phyloP scores from a whole-genome alignment of 2,888 invertebrate genomes.

The Perdita meconis region DNA sequence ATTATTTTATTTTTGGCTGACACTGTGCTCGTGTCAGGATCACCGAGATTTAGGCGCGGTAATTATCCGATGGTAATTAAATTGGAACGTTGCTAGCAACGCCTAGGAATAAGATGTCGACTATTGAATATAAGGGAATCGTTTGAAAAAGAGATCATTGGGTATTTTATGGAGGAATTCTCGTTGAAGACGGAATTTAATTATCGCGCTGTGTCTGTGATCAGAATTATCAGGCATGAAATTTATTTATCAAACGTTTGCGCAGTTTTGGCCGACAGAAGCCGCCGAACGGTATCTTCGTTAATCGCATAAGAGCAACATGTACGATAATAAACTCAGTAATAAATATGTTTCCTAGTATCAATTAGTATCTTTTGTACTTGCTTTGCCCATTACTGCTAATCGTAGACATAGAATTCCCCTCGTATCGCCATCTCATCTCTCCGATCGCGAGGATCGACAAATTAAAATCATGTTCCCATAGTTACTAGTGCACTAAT shows the following conservation, averaged over 20 bases:
- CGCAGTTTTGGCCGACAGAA: conserved; percentile 52
- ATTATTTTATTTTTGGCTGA: conserved; percentile 16
- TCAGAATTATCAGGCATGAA: conserved; percentile 58
- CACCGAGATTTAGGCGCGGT: conserved; percentile 41
- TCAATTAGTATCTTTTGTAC: conserved; percentile 72
- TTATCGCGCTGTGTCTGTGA: conserved; percentile 62
- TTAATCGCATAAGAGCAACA: conserved; percentile 72
- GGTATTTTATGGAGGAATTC: neutral
- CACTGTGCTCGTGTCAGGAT: conserved; percentile 35
- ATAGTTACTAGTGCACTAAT: conserved; percentile 21
- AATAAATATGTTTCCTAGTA: conserved; percentile 82
- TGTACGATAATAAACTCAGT: conserved; percentile 77
- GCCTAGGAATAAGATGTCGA: neutral
- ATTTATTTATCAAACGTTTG: conserved; percentile 59
- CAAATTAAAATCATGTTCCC: conserved; percentile 1
- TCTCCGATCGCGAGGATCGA: neutral
- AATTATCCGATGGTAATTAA: conserved; percentile 24
- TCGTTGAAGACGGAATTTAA: conserved; percentile 20
- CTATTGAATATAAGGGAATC: neutral
- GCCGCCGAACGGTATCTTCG: conserved; percentile 52
- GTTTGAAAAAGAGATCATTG: neutral
- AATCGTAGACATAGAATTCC: conserved; percentile 53
- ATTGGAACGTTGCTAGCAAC: neutral
- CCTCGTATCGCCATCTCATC: conserved; percentile 15
- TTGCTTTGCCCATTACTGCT: conserved; percentile 69